Evolutionary conservation across 35 echinoderm and acorn worm species (phyloP).

Genomic region (Apostichopus japonicus): DNA sequence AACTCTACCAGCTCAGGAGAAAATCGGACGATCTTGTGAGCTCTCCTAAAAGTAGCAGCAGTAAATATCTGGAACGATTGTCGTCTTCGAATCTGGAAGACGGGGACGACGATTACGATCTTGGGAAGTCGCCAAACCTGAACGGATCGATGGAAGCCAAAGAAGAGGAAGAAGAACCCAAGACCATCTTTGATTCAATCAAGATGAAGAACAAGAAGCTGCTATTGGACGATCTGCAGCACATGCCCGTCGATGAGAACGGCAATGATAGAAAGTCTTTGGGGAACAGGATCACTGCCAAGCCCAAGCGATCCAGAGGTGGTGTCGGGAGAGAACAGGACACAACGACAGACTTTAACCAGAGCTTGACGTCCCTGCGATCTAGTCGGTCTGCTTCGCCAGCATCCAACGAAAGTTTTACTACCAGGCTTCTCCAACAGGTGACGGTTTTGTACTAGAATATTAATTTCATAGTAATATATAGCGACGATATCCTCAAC

Average conservation of each 20-base stretch:
- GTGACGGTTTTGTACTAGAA: background rate
- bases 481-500: too few species aligned
- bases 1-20: conserved; percentile 67
- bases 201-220: conserved; percentile 17
- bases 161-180: background rate
- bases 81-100: background rate
- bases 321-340: background rate
- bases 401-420: background rate
- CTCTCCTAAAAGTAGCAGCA: conserved; percentile 9
- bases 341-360: background rate
- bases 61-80: background rate
- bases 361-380: background rate
- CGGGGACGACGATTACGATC: conserved; percentile 26
- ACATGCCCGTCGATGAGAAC: conserved; percentile 34
- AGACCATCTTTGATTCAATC: conserved; percentile 29
- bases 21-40: conserved; percentile 14
- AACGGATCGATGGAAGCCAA: background rate
- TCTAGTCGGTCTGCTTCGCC: conserved; percentile 20
- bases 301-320: background rate
- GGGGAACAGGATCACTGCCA: background rate
- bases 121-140: background rate
- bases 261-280: conserved; percentile 7
- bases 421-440: background rate
- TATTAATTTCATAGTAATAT: too few species aligned
- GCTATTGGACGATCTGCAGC: conserved; percentile 24